Percentiles rank a stretch among this genome's conserved stretches.
phyloP scores from a whole-genome alignment of 1,140 invertebrate genomes.

The Papilio machaon region DNA sequence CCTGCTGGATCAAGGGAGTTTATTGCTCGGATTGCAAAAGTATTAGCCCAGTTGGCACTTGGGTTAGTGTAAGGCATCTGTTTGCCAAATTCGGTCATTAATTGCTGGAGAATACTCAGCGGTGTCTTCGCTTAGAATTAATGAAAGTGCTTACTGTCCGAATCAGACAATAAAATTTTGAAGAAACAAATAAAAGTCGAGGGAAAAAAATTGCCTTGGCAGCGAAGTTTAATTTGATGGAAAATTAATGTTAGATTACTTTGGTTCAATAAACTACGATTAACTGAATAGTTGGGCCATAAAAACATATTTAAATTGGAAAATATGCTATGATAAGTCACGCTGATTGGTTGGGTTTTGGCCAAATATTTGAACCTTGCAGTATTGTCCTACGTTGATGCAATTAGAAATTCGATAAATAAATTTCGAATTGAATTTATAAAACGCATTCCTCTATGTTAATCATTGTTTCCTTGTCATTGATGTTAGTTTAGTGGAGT shows the following conservation, averaged over 20 bases:
- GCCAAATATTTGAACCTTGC: neutral
- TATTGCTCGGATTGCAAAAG: conserved; percentile 31
- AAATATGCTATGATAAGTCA: conserved; percentile 16
- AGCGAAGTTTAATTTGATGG: conserved; percentile 35
- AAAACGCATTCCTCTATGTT: neutral
- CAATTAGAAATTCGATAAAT: neutral
- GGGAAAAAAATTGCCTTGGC: conserved; percentile 25
- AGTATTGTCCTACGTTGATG: neutral
- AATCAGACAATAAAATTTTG: conserved; percentile 35
- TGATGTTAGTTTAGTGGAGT: neutral
- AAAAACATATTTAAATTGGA: conserved; percentile 1
- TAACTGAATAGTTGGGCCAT: neutral
- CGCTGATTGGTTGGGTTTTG: conserved; percentile 16
- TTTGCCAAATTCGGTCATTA: conserved; percentile 38
- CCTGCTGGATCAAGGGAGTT: conserved; percentile 4
- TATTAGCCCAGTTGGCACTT: conserved; percentile 37
- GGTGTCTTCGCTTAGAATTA: conserved; percentile 34
- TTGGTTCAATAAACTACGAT: conserved; percentile 31
- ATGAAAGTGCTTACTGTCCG: conserved; percentile 38
- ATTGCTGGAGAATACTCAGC: conserved; percentile 30
- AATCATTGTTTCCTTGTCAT: neutral
- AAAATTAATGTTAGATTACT: conserved; percentile 35
- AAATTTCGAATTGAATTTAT: too few relatives aligned
- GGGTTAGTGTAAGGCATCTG: conserved; percentile 28
- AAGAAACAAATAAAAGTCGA: conserved; percentile 30